Conservation (phyloP, 2,888 invertebrate genomes). For the Ormia ochracea region DNA sequence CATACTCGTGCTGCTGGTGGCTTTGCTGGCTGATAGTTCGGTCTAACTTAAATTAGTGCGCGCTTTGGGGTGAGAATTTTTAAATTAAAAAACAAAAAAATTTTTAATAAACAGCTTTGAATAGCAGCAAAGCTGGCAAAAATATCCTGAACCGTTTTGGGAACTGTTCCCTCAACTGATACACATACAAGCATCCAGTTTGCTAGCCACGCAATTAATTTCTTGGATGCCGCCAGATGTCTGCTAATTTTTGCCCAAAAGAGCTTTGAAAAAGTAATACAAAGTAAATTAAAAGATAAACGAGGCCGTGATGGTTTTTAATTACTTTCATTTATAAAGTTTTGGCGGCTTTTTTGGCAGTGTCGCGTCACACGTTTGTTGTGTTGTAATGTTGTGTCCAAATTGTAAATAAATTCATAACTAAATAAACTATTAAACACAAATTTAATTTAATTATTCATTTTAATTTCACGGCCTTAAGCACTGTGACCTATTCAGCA, state of each 20-base stretch:
- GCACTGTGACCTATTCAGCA: no score
- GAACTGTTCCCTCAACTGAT: slow-evolving; percentile 8
- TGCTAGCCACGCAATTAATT: background rate
- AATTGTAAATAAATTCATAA: background rate
- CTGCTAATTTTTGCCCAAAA: slow-evolving; percentile 11
- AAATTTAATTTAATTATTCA: background rate
- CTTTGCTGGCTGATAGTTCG: background rate
- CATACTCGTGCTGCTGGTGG: background rate
- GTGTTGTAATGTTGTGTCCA: slow-evolving; percentile 17
- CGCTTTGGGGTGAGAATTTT: slow-evolving; percentile 42
- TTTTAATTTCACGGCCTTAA: no score
- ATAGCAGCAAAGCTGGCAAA: background rate
- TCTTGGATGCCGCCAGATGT: slow-evolving; percentile 32
- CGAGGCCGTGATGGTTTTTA: background rate
- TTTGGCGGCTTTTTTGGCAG: background rate
- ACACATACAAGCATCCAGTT: background rate
- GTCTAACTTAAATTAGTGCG: slow-evolving; percentile 41
- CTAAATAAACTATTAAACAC: background rate
- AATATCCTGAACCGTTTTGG: slow-evolving; percentile 4
- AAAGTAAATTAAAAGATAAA: slow-evolving; percentile 10
- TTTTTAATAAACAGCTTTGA: background rate
- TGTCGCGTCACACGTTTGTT: slow-evolving; percentile 16
- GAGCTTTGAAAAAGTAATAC: background rate
- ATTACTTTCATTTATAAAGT: background rate
- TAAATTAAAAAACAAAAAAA: background rate